Conservation (phyloP, 2,113 vertebrate genomes). For the Gasterosteus nipponicus region DNA sequence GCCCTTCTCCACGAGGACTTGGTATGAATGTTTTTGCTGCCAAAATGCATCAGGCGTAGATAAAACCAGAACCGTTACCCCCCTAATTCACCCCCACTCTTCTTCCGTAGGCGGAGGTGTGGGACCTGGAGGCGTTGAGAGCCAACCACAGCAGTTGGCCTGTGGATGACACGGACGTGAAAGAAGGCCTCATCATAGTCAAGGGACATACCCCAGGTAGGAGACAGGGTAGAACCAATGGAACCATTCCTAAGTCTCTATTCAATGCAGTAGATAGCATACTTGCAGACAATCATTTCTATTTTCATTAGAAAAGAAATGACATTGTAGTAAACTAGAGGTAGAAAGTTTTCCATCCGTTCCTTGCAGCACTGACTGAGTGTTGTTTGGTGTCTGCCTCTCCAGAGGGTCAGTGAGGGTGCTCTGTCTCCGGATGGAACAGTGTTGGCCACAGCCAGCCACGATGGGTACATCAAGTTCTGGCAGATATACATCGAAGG, state of each 20-base stretch:
- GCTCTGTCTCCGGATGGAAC: conserved; percentile 96
- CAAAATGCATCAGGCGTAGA: neutral
- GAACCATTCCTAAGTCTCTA: neutral
- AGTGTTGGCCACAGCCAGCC: conserved; percentile 95
- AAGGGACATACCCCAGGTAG: conserved; percentile 93
- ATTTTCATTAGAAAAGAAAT: neutral
- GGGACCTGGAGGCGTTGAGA: conserved; percentile 94
- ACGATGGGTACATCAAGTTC: conserved; percentile 97
- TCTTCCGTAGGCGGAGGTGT: conserved; percentile 90
- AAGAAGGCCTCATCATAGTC: conserved; percentile 93
- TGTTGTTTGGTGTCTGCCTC: conserved; percentile 18
- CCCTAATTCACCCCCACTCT: neutral
- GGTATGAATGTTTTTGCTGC: conserved; percentile 69
- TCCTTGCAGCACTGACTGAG: neutral
- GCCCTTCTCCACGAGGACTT: conserved; percentile 93
- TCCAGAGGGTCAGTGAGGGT: conserved; percentile 93
- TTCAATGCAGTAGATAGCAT: neutral
- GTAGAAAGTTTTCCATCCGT: neutral
- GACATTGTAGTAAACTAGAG: too few species aligned
- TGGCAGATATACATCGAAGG: conserved; percentile 99
- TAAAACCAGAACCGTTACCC: neutral
- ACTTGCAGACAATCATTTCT: too few species aligned
- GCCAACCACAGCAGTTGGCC: conserved; percentile 89
- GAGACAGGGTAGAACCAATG: neutral
- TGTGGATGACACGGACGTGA: conserved; percentile 86